phyloP scores from a whole-genome alignment of 2,888 invertebrate genomes.

The Dasysyrphus tricinctus region DNA sequence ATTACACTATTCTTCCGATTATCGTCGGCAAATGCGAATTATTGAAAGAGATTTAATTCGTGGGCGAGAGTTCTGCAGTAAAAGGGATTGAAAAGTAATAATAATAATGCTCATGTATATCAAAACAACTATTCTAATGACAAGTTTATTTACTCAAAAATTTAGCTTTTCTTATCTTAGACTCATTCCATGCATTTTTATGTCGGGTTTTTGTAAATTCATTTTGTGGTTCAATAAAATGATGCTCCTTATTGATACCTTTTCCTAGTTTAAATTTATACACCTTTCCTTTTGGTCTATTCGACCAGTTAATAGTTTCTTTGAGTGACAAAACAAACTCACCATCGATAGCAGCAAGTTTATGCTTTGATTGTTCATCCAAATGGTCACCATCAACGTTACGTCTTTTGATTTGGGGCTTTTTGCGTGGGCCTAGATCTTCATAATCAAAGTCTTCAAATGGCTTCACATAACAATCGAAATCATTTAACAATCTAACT shows the following conservation, averaged over 20 bases:
- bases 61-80: too few species aligned
- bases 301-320: constrained; percentile 77
- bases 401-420: constrained; percentile 77
- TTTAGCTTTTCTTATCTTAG: constrained; percentile 77
- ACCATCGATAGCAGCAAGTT: constrained; percentile 76
- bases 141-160: constrained; percentile 27
- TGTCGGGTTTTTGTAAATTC: constrained; percentile 78
- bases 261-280: constrained; percentile 77
- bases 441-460: constrained; percentile 78
- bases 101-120: too few species aligned
- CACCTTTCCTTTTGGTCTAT: constrained; percentile 75
- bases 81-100: too few species aligned
- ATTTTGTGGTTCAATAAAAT: constrained; percentile 76
- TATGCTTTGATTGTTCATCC: constrained; percentile 49
- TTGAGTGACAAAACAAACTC: constrained; percentile 75
- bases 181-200: constrained; percentile 79
- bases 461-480: constrained; percentile 77
- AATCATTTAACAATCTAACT: constrained; percentile 77
- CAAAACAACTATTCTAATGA: too few species aligned
- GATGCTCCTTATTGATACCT: constrained; percentile 56
- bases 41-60: too few species aligned
- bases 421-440: constrained; percentile 75
- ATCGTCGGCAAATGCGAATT: too few species aligned
- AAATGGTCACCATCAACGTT: constrained; percentile 52
- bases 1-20: too few species aligned